phyloP scores from a whole-genome alignment of 2,797 vertebrate genomes.

The Artibeus jamaicensis region DNA sequence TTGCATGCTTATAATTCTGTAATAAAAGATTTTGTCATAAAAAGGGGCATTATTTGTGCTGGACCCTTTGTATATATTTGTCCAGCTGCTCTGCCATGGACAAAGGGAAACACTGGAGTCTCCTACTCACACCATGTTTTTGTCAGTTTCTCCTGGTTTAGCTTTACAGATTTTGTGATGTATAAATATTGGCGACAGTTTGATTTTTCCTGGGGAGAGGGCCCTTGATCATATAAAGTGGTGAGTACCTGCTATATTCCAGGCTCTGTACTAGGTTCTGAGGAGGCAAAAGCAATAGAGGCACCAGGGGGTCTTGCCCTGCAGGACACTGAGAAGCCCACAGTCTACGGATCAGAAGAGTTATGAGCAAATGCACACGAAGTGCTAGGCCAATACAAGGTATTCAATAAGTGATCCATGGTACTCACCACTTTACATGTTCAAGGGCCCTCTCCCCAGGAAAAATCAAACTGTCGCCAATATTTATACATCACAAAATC shows the following conservation, averaged over 20 bases:
- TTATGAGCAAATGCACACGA: neutral
- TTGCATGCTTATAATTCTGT: too few species aligned
- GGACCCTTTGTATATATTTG: neutral
- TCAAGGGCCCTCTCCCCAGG: neutral
- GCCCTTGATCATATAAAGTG: neutral
- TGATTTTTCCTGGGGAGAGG: neutral
- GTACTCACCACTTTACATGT: neutral
- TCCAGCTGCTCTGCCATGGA: neutral
- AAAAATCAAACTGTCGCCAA: neutral
- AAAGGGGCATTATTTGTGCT: too few species aligned
- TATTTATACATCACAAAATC: neutral
- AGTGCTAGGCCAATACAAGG: neutral
- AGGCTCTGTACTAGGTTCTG: too few species aligned
- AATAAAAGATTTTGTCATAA: too few species aligned
- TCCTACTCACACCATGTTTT: neutral
- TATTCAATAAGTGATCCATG: neutral
- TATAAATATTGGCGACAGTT: neutral
- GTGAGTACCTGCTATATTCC: too few species aligned
- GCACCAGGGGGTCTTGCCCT: too few species aligned
- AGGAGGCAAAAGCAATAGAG: too few species aligned
- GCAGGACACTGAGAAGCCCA: too few species aligned
- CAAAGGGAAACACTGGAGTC: neutral
- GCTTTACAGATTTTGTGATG: neutral
- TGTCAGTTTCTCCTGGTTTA: neutral
- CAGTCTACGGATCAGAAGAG: neutral